Evolutionary conservation across 2,888 invertebrate genomes (phyloP), one percentile per base, ranked within the genome.

Genomic region (Bimastos eiseni): DNA sequence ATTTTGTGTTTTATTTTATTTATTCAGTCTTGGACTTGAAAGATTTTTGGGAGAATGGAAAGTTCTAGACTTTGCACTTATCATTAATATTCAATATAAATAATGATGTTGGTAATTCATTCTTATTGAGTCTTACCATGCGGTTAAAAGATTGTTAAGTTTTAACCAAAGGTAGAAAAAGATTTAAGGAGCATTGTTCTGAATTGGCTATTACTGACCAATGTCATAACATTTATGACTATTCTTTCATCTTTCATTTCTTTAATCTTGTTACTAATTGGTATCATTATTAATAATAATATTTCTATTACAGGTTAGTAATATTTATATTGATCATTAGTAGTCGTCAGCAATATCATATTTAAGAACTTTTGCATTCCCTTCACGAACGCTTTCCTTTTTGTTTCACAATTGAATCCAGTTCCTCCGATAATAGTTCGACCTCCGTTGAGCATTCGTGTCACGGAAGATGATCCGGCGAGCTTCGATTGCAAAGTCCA

Each of bases 381-480:
- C 30, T 70, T n/a, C 24, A 24, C 24, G 3, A n/a, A 38, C n/a
- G 70, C 11, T 70, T 70, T 70, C 1, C 70, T 70, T 30, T 6
- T 70, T 70, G 30, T 49, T 49, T 24, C 6, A 17, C 17, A n/a
- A 70, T 70, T n/a, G 5, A 11, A 21, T 95, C 90, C 95, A 97
- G 97, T 96, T 84, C 96, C 96, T 90, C 96, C 97, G 5, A 95
- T 94, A 90, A 96, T 97, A 92, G 95, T 95, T 37, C 94, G 95
- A 89, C 96, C 96, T 83, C 97, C 97, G 15, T 94, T 95, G 91
- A 96, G 96, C 55, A 96, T 96, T 41, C 93, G 94, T 30, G 96
- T 96, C 24, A 96, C 97, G 93, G 97, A 97, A 95, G 97, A 96
- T 89, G 96, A 96, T 90, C 94, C 96, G 2, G 96, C 96, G 0